phyloP scores from a whole-genome alignment of 2,113 vertebrate genomes.

The Tyto alba region DNA sequence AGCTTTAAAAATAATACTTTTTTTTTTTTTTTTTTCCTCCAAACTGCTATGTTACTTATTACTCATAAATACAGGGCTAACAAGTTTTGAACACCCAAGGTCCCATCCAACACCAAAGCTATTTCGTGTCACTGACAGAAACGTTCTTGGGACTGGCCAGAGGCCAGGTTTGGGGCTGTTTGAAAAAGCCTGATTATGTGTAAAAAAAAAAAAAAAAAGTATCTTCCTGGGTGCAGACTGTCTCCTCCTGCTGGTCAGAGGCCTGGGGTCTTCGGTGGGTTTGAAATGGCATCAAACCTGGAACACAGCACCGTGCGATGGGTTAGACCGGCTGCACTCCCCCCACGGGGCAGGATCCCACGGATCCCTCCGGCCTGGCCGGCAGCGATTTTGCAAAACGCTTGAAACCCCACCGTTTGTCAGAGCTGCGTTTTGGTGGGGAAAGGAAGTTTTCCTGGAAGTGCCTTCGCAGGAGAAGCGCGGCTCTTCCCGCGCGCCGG shows the following conservation, averaged over 20 bases:
- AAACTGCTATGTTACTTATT: neutral
- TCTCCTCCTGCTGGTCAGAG: conserved; percentile 41
- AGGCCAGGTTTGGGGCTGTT: neutral
- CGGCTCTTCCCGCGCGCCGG: accelerated
- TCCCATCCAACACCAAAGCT: conserved; percentile 24
- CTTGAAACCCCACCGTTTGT: neutral
- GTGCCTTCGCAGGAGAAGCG: neutral
- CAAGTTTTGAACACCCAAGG: neutral
- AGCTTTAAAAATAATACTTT: conserved; percentile 50
- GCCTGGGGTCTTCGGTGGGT: conserved; percentile 34
- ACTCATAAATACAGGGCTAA: conserved; percentile 48
- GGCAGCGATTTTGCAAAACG: neutral
- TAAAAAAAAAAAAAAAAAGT: neutral
- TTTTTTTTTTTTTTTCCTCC: neutral
- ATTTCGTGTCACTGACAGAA: neutral
- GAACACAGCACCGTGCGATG: conserved; percentile 44
- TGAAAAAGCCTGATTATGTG: neutral
- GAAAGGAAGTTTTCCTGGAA: neutral
- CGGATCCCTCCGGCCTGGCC: neutral
- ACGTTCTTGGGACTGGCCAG: neutral
- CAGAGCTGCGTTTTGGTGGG: neutral
- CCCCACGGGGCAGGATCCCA: accelerated
- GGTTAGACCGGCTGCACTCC: neutral
- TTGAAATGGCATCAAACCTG: conserved; percentile 60
- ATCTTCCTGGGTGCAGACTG: conserved; percentile 17